These are phyloP conservation scores for Polydrusus pterygomalis DNA, from an alignment of 2,888 invertebrate genomes.

Conservation along the genomic window DNA sequence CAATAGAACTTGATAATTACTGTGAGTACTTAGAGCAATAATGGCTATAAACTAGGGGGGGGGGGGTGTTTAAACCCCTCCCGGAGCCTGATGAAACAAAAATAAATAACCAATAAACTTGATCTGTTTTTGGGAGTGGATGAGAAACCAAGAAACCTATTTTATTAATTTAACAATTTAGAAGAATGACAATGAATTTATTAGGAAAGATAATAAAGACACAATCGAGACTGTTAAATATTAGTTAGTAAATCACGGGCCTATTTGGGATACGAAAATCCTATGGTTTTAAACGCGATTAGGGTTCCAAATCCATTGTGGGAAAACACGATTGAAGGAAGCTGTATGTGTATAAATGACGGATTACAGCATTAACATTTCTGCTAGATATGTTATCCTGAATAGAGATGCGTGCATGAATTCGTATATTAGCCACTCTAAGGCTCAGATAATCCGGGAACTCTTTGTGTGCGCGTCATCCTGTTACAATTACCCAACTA, in stretches of 20 bases:
- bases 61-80: no score
- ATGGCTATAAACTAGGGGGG: no score
- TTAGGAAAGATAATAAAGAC: background rate
- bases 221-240: background rate
- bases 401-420: constrained; percentile 35
- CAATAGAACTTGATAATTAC: no score
- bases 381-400: constrained; percentile 36
- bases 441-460: constrained; percentile 32
- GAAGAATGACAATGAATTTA: no score
- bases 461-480: constrained; percentile 32
- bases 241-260: background rate
- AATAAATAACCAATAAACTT: no score
- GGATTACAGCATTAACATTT: constrained; percentile 44
- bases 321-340: constrained; percentile 39
- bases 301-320: constrained; percentile 24
- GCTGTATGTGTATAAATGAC: constrained; percentile 33
- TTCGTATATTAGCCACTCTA: constrained; percentile 64
- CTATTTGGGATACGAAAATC: constrained; percentile 14
- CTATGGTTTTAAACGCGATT: constrained; percentile 30
- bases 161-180: no score
- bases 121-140: no score
- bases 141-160: no score
- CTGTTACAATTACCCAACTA: constrained; percentile 28
- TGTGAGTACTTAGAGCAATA: no score
- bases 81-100: no score